Conservation (phyloP, 2,113 vertebrate genomes). For the Strigops habroptila region DNA sequence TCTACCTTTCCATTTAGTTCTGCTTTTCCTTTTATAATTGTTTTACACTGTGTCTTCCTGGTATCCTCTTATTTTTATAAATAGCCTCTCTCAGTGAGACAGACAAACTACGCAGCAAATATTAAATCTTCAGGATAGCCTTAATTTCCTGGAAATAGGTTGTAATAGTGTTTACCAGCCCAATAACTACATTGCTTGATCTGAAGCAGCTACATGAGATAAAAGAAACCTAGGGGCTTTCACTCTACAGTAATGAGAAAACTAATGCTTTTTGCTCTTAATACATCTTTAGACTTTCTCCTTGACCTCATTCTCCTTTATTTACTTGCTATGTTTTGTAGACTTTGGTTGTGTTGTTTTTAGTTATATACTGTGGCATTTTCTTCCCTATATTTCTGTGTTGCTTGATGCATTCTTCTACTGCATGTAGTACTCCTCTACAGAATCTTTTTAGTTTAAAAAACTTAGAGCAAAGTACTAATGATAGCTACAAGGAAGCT, state of each 20-base stretch:
- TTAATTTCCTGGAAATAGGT: neutral
- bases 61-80: neutral
- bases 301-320: neutral
- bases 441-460: neutral
- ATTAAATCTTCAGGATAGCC: neutral
- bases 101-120: neutral
- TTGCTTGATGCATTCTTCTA: neutral
- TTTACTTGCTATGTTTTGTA: neutral
- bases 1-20: neutral
- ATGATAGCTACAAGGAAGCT: neutral
- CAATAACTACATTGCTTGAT: neutral
- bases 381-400: neutral
- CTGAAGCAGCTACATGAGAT: neutral
- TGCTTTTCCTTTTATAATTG: neutral
- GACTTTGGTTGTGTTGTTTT: neutral
- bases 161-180: neutral
- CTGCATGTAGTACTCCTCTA: neutral
- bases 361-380: neutral
- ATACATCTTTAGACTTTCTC: neutral
- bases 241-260: neutral
- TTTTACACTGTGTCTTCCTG: neutral
- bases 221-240: neutral
- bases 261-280: neutral
- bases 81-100: accelerated
- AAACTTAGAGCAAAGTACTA: neutral